A percentile compares a stretch with the other conserved stretches of the same genome.
Conservation (phyloP, 2,113 vertebrate genomes). For the Elanus axillaris region DNA sequence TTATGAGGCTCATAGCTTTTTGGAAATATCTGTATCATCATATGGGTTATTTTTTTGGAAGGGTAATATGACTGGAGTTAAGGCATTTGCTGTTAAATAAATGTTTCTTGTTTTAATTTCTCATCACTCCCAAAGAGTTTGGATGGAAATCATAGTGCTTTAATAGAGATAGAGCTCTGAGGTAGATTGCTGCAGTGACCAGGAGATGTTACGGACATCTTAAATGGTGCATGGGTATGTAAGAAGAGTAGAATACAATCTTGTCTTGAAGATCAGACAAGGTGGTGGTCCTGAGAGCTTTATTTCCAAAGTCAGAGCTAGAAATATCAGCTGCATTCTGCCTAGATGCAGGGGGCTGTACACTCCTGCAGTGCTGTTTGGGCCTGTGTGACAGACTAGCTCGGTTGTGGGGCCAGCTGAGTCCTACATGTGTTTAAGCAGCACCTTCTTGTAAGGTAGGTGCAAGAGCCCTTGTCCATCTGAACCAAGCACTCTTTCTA, state of each 20-base stretch:
- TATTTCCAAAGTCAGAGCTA: background rate
- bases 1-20: background rate
- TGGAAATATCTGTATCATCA: background rate
- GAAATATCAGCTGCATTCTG: background rate
- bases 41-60: background rate
- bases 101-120: constrained; percentile 8
- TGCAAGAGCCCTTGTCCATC: background rate
- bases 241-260: background rate
- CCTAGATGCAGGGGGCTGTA: background rate
- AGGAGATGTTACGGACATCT: background rate
- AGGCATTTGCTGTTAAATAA: constrained; percentile 26
- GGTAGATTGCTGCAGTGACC: background rate
- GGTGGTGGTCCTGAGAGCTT: background rate
- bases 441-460: background rate
- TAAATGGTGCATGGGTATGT: background rate
- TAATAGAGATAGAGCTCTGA: background rate
- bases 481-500: background rate
- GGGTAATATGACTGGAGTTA: background rate
- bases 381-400: background rate
- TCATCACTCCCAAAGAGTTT: background rate
- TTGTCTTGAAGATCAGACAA: background rate
- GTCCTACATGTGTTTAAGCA: rapidly evolving
- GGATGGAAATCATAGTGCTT: background rate
- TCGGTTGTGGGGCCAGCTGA: rapidly evolving
- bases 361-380: background rate